Conservation (phyloP, 2,888 invertebrate genomes). For the Hypselothyrea guttata region DNA sequence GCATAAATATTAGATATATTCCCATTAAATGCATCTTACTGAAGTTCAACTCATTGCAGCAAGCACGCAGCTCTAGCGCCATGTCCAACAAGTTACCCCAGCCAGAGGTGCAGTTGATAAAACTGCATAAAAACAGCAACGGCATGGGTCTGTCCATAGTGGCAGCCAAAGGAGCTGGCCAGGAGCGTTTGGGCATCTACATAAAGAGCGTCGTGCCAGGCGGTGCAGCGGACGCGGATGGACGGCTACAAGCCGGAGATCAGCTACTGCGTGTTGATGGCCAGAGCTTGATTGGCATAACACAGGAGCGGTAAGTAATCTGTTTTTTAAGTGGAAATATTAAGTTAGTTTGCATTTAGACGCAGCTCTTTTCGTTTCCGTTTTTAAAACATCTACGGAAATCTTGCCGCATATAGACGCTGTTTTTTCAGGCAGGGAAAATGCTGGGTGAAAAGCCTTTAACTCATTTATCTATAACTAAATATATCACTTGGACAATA, state of each 20-base stretch:
- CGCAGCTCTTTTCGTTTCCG: too few relatives aligned
- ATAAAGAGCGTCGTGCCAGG: slow-evolving; percentile 99
- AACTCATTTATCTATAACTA: too few relatives aligned
- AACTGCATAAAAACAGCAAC: slow-evolving; percentile 95
- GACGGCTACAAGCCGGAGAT: slow-evolving; percentile 97
- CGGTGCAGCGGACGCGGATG: slow-evolving; percentile 95
- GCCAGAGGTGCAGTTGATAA: slow-evolving; percentile 91
- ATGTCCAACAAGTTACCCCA: slow-evolving; percentile 86
- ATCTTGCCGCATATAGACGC: too few relatives aligned
- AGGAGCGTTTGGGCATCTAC: slow-evolving; percentile 96
- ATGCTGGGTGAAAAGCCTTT: too few relatives aligned
- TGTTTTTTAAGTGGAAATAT: too few relatives aligned
- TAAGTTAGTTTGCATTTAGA: too few relatives aligned
- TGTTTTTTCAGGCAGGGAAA: too few relatives aligned
- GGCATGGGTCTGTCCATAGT: slow-evolving; percentile 99
- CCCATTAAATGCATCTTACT: background rate
- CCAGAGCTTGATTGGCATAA: slow-evolving; percentile 94
- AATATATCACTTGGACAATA: too few relatives aligned
- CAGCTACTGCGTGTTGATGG: slow-evolving; percentile 98
- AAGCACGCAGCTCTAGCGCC: slow-evolving; percentile 87
- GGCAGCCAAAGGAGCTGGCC: slow-evolving; percentile 95
- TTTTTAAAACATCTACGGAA: too few relatives aligned
- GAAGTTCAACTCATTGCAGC: background rate
- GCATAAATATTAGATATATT: slow-evolving; percentile 13
- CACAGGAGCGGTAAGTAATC: slow-evolving; percentile 86